Percentiles rank a stretch among this genome's conserved stretches.
Evolutionary conservation across 1,140 invertebrate genomes (phyloP).

Genomic region (Akabosia matsudoensis): DNA sequence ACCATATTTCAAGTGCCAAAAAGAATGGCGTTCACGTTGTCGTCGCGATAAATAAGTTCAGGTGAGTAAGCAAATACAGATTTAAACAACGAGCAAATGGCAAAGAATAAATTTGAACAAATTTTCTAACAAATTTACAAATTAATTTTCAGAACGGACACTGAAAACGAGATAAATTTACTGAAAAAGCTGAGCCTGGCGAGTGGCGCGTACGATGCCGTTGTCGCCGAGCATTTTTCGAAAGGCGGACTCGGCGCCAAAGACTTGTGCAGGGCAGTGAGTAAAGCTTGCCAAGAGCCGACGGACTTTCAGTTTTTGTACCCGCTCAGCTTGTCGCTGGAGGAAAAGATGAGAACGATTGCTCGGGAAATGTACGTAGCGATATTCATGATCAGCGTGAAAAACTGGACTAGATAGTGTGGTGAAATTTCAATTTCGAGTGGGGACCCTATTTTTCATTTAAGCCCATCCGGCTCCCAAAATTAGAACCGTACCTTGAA

Average conservation of each 20-base stretch:
- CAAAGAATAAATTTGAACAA: neutral
- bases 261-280: conserved; percentile 81
- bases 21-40: conserved; percentile 91
- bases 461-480: no score
- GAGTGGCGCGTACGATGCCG: conserved; percentile 80
- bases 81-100: conserved; percentile 2
- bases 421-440: no score
- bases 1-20: conserved; percentile 89
- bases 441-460: no score
- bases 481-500: no score
- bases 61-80: conserved; percentile 58
- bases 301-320: conserved; percentile 75
- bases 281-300: conserved; percentile 65
- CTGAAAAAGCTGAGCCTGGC: conserved; percentile 67
- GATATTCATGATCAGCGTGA: no score
- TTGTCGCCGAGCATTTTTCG: conserved; percentile 86
- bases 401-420: no score
- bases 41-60: conserved; percentile 88
- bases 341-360: conserved; percentile 86
- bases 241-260: conserved; percentile 83
- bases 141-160: conserved; percentile 71
- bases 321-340: conserved; percentile 69
- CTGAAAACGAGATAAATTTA: conserved; percentile 76
- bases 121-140: neutral
- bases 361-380: conserved; percentile 94